Percentiles rank a stretch among this genome's conserved stretches.
These are phyloP conservation scores for Drosophila fuyamai DNA, from an alignment of 1,140 invertebrate species.

Conservation along the genomic window DNA sequence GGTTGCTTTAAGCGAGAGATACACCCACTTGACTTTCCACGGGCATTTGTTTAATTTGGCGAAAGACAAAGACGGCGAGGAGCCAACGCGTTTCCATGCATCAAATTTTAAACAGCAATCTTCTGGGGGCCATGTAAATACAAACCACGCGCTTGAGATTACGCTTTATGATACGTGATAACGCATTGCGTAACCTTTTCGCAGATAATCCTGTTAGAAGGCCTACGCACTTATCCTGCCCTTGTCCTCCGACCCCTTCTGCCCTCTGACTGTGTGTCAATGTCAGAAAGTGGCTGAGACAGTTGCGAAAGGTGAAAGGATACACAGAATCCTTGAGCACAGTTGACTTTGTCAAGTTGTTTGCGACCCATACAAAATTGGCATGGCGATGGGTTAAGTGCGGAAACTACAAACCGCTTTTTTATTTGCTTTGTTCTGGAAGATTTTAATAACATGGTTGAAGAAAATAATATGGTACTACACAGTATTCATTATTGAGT, in stretches of 20 bases:
- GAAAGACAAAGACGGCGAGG: slow-evolving; percentile 44
- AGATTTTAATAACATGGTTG: background rate
- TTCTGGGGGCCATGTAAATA: slow-evolving; percentile 64
- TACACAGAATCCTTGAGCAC: slow-evolving; percentile 20
- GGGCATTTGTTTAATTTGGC: slow-evolving; percentile 64
- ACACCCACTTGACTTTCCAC: slow-evolving; percentile 42
- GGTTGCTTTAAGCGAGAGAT: slow-evolving; percentile 54
- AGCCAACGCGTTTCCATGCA: slow-evolving; percentile 39
- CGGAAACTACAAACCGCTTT: slow-evolving; percentile 7
- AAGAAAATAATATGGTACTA: background rate
- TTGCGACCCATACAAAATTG: slow-evolving; percentile 22
- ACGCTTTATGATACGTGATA: slow-evolving; percentile 83
- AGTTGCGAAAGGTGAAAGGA: slow-evolving; percentile 51
- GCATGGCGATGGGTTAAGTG: background rate
- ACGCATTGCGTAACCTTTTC: slow-evolving; percentile 81
- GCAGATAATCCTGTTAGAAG: slow-evolving; percentile 76
- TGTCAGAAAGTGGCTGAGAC: slow-evolving; percentile 58
- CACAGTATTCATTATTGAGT: no score
- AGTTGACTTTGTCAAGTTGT: slow-evolving; percentile 49
- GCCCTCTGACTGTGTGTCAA: slow-evolving; percentile 27
- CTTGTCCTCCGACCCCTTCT: slow-evolving; percentile 3
- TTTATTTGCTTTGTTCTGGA: slow-evolving; percentile 1
- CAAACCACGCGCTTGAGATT: slow-evolving; percentile 75
- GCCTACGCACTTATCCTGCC: slow-evolving; percentile 31
- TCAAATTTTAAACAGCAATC: slow-evolving; percentile 82